Percentiles rank a stretch among this genome's conserved stretches.
Evolutionary conservation across 2,888 invertebrate species (phyloP).

Genomic region (Sesamia inferens): DNA sequence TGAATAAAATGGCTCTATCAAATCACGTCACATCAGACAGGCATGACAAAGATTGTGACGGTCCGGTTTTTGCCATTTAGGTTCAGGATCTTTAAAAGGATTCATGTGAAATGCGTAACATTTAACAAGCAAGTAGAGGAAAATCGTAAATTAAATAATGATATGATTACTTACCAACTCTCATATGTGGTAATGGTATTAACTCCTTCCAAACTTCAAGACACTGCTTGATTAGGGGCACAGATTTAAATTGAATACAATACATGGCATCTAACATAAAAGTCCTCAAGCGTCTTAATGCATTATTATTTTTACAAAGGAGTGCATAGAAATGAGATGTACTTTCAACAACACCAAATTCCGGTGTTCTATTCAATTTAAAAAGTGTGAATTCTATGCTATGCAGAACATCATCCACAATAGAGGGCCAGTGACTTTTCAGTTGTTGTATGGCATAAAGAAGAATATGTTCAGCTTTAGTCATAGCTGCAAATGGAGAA

Average conservation of each 20-base stretch:
- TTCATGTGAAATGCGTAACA: not conserved
- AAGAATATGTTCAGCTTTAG: constrained; percentile 81
- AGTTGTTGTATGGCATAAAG: constrained; percentile 77
- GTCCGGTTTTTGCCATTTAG: not conserved
- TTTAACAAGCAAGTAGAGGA: not conserved
- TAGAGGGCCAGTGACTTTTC: constrained; percentile 57
- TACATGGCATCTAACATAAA: constrained; percentile 87
- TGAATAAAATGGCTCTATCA: not conserved
- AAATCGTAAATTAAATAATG: constrained; percentile 2
- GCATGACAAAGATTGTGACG: not conserved
- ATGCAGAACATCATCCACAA: constrained; percentile 72
- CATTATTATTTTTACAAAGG: constrained; percentile 78
- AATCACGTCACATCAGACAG: not conserved
- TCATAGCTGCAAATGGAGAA: constrained; percentile 80
- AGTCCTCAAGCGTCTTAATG: constrained; percentile 76
- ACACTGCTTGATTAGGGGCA: constrained; percentile 81
- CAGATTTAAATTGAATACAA: constrained; percentile 82
- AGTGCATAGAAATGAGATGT: constrained; percentile 84
- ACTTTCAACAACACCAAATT: constrained; percentile 79
- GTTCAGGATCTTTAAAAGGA: not conserved
- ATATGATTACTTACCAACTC: constrained; percentile 76
- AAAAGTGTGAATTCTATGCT: constrained; percentile 82
- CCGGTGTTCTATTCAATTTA: constrained; percentile 79
- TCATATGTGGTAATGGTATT: constrained; percentile 81
- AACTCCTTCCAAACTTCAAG: constrained; percentile 83